Evolutionary conservation across 2,113 vertebrate genomes (phyloP).

Genomic region (Dipodomys ordii): DNA sequence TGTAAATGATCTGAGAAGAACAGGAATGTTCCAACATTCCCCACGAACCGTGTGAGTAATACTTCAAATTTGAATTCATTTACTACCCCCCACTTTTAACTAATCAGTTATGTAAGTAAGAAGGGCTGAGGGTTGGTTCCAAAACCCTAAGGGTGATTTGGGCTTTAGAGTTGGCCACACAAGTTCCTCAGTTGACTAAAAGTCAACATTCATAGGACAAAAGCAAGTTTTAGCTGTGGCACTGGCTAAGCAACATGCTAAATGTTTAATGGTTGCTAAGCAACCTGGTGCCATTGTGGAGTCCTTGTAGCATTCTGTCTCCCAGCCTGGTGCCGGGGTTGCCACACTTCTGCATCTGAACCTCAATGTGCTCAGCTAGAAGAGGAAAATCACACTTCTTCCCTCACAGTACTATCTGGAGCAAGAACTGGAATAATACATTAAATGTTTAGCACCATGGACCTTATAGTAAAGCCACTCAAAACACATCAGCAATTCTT

Average conservation of each 20-base stretch:
- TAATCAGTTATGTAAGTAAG: conserved; percentile 5
- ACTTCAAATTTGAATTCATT: conserved; percentile 36
- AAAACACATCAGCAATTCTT: neutral
- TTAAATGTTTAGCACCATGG: neutral
- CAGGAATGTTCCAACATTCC: neutral
- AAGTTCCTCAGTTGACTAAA: neutral
- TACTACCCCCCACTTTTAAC: neutral
- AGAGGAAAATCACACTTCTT: neutral
- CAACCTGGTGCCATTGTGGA: neutral
- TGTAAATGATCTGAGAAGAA: conserved; percentile 26
- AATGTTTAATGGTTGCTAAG: conserved; percentile 55
- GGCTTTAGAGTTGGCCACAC: conserved; percentile 24
- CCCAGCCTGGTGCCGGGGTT: rapidly evolving
- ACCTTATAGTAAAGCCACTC: neutral
- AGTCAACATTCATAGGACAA: conserved; percentile 28
- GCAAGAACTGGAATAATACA: neutral
- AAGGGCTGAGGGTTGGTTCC: neutral
- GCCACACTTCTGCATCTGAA: neutral
- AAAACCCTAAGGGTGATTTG: conserved; percentile 15
- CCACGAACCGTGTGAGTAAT: neutral
- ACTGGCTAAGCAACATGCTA: neutral
- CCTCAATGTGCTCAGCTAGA: neutral
- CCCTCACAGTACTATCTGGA: neutral
- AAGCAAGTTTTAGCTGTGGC: conserved; percentile 25
- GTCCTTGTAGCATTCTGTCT: neutral